Base-by-base conservation (phyloP, 2,113 vertebrate species). In the Nannobrachium achirus region DNA sequence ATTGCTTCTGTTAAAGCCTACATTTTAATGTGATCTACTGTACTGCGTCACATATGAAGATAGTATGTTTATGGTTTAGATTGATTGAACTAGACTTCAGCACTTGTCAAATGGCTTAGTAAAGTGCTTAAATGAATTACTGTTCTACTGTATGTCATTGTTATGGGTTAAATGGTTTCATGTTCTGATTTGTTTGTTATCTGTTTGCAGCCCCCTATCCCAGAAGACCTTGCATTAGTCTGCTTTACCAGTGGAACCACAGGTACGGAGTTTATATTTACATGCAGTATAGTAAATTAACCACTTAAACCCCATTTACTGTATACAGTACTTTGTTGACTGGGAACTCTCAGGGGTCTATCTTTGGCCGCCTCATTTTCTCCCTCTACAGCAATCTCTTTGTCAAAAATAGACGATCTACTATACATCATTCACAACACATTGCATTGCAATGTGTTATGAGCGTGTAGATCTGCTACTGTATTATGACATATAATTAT, bases 201-300 rank as follows among this genome's bases (percentile, higher is more conserved):
- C 25, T 82, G 44, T 61, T 77, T 80, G 20, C 80, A 94, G 93
- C 90, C 89, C 4, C 92, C 93, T 8, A 85, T 75, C 73, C 79
- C 92, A 48, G 85, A 92, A 0, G 92, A 94, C 74, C 73, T 93
- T 0, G 93, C 92, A 8, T 51, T 94, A n/a, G 73, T 94, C 80
- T 94, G 93, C 86, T 94, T 94, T 63, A 94, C 93, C 42, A 94
- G 93, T 58, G 93, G 93, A 83, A 94, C 93, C 55, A 94, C 93
- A 89, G 93, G 93, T 93, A 73, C 51, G 1, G 19, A 8, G 20
- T n/a, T 19, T 56, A 25, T 33, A 33, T 33, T 33, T 5, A 33
- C 25, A 33, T 33, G 6, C 25, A 4, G 3, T 5, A 33, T 33
- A 33, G 25, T 33, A 33, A 33, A 3, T 33, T 25, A 25, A 25